These are phyloP conservation scores for Pinctada fucata DNA, from an alignment of 2,888 invertebrate genomes.

Conservation along the genomic window DNA sequence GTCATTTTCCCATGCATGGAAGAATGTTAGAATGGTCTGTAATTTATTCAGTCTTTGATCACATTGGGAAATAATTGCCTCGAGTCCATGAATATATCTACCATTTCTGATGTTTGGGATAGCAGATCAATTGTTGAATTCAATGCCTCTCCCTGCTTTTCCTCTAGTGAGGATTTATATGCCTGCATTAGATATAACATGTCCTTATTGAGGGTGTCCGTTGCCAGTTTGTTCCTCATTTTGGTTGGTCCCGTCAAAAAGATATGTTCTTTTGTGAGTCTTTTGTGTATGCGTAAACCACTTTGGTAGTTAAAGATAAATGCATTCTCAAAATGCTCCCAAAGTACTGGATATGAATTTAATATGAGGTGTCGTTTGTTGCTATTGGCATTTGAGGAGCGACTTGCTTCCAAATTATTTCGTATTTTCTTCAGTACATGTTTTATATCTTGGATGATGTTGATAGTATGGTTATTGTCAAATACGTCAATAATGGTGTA, in stretches of 20 bases:
- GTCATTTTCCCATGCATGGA: conserved; percentile 16
- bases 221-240: conserved; percentile 28
- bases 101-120: background rate
- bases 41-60: too few species aligned
- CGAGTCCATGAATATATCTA: background rate
- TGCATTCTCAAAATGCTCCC: conserved; percentile 21
- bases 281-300: conserved; percentile 16
- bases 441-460: conserved; percentile 25
- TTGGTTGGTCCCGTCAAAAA: background rate
- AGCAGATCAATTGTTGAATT: background rate
- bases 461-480: background rate
- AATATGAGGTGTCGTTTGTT: background rate
- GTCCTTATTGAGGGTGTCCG: conserved; percentile 14
- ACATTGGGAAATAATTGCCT: background rate
- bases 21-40: too few species aligned
- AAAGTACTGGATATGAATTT: conserved; percentile 10
- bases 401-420: conserved; percentile 7
- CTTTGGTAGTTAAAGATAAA: conserved; percentile 7
- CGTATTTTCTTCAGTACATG: conserved; percentile 18
- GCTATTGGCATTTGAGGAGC: background rate
- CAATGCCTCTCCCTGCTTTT: conserved; percentile 16
- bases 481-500: conserved; percentile 13
- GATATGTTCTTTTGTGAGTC: conserved; percentile 14
- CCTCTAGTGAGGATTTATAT: conserved; percentile 7
- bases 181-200: background rate